Percentiles rank a stretch among this genome's conserved stretches.
Evolutionary conservation across 2,888 invertebrate species (phyloP).

Genomic region (Hedya salicella): DNA sequence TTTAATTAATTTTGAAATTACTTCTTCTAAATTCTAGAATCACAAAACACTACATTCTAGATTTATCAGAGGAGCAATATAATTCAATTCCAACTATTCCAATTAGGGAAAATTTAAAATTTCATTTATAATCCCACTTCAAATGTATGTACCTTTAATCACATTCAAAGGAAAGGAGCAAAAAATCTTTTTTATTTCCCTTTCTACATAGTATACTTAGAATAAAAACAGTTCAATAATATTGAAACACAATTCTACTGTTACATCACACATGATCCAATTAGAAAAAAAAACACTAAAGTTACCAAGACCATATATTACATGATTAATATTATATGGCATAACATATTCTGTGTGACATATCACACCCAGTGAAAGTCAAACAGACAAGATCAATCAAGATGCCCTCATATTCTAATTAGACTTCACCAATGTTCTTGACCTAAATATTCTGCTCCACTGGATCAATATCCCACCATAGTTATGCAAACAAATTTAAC

Average conservation of each 20-base stretch:
- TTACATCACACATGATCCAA: background rate
- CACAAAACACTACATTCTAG: no score
- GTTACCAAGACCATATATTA: background rate
- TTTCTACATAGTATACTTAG: no score
- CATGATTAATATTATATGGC: constrained; percentile 7
- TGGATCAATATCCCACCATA: constrained; percentile 46
- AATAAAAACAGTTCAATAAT: no score
- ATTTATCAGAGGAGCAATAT: no score
- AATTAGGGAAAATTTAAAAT: no score
- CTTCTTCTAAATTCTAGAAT: no score
- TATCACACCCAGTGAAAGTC: background rate
- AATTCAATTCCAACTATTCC: no score
- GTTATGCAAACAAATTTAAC: constrained; percentile 41
- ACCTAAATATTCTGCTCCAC: constrained; percentile 45
- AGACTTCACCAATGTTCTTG: constrained; percentile 41
- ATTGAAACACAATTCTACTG: background rate
- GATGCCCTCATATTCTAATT: constrained; percentile 24
- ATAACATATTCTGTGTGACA: background rate
- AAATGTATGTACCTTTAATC: no score
- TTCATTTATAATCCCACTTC: no score
- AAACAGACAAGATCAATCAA: constrained; percentile 3
- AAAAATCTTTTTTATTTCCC: no score
- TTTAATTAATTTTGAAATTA: no score
- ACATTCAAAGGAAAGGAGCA: no score
- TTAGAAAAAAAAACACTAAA: background rate